Evolutionary conservation across 2,797 vertebrate species (phyloP), one percentile per base, ranked within the genome.

Genomic region (Amniataba percoides): DNA sequence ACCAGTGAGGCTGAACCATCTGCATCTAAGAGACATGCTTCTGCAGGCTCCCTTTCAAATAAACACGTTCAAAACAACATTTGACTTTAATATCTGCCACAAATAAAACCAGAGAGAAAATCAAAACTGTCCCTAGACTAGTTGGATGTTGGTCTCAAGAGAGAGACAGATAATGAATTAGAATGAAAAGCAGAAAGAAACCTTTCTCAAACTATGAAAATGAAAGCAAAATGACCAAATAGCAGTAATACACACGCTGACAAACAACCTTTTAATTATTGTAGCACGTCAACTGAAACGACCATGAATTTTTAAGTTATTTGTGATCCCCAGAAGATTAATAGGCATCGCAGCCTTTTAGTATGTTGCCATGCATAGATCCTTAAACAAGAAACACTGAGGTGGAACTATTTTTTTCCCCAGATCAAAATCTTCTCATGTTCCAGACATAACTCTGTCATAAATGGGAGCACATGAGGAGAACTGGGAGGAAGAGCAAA

Each of bases 61-160:
- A 64, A 80, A 78, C 31, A 71, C n/a, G n/a, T n/a, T n/a, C n/a
- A n/a, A n/a, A n/a, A n/a, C 18, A 71, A 45, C 53, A 63, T 3
- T 31, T 52, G 18, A 57, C 49, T 51, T 21, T 0, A 0, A 36
- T 53, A n/a, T 48, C n/a, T 60, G 65, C 18, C 25, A n/a, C 5
- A 59, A 2, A 25, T 58, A 74, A 40, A 57, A 48, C n/a, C 4
- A 68, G 42, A 39, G 10, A 76, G 53, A 7, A 59, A 55, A 74
- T 65, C 5, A 52, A 52, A 79, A 48, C 31, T 31, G 27, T 16
- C 42, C 48, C 5, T 55, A 21, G 53, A 71, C 13, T 40, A 21
- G 63, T 40, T 36, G 27, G 57, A 59, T 46, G 27, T 42, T 40
- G 23, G 42, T 31, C 25, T 53, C 16, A 5, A 34, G 51, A 48